Evolutionary conservation across 2,797 vertebrate species (phyloP).

Genomic region (Scolopax bukidnonensis): DNA sequence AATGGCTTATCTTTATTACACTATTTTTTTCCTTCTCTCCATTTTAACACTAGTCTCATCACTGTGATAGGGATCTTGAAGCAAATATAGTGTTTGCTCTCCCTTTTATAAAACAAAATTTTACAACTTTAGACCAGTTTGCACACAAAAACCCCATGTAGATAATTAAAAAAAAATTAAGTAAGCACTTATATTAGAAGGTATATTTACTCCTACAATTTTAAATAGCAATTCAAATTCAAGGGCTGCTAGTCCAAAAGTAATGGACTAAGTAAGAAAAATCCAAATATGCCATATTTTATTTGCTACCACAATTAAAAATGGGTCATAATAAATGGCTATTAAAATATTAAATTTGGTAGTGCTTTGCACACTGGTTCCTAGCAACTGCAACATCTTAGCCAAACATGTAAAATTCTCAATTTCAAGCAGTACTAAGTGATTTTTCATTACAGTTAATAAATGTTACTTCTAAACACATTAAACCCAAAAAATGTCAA

Average conservation of each 20-base stretch:
- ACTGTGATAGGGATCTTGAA: background rate
- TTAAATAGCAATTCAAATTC: background rate
- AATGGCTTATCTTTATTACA: background rate
- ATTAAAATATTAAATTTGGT: background rate
- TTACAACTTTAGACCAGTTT: background rate
- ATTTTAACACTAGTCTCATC: background rate
- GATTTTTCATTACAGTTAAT: background rate
- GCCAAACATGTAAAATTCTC: background rate
- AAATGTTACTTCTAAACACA: background rate
- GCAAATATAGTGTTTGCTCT: background rate
- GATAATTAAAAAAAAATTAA: background rate
- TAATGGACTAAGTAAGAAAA: background rate
- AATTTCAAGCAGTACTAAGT: background rate
- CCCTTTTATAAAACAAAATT: background rate
- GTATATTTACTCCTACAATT: background rate
- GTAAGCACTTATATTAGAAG: background rate
- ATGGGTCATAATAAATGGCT: background rate
- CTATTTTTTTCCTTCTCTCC: fast-evolving
- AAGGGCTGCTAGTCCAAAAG: background rate
- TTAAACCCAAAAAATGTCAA: background rate
- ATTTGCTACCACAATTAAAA: background rate
- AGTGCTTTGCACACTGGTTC: background rate
- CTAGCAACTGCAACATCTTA: background rate
- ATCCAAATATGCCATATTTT: background rate
- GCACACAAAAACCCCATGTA: background rate